Evolutionary conservation across 2,888 invertebrate genomes (phyloP).

Genomic region (Leucophenga montana): DNA sequence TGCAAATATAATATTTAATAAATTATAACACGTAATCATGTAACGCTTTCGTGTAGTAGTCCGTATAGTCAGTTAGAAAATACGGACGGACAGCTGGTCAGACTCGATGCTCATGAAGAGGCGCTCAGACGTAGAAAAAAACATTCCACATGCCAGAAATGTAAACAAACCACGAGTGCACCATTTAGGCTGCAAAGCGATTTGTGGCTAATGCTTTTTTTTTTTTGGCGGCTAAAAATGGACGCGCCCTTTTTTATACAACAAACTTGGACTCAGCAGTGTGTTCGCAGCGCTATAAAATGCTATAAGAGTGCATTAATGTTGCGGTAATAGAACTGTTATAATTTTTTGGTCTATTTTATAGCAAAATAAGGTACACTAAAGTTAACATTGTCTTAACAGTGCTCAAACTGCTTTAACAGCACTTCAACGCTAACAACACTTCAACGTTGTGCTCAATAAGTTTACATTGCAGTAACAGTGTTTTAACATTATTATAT

Average conservation of each 20-base stretch:
- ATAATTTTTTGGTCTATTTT: too few relatives aligned
- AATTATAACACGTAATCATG: conserved; percentile 21
- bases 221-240: neutral
- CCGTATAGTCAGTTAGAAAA: neutral
- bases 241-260: conserved; percentile 17
- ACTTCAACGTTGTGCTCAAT: too few relatives aligned
- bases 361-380: neutral
- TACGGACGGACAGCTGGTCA: neutral
- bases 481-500: neutral
- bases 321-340: too few relatives aligned
- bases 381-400: neutral
- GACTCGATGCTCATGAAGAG: too few relatives aligned
- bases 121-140: too few relatives aligned
- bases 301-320: neutral
- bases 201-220: neutral
- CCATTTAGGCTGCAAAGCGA: neutral
- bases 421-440: too few relatives aligned
- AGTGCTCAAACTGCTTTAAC: too few relatives aligned
- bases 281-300: neutral
- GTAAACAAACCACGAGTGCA: neutral
- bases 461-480: too few relatives aligned
- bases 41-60: neutral
- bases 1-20: conserved; percentile 9
- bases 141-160: neutral
- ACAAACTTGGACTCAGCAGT: neutral